Evolutionary conservation across 2,888 invertebrate species (phyloP), one percentile per base, ranked within the genome.

Genomic region (Calameuta filiformis): DNA sequence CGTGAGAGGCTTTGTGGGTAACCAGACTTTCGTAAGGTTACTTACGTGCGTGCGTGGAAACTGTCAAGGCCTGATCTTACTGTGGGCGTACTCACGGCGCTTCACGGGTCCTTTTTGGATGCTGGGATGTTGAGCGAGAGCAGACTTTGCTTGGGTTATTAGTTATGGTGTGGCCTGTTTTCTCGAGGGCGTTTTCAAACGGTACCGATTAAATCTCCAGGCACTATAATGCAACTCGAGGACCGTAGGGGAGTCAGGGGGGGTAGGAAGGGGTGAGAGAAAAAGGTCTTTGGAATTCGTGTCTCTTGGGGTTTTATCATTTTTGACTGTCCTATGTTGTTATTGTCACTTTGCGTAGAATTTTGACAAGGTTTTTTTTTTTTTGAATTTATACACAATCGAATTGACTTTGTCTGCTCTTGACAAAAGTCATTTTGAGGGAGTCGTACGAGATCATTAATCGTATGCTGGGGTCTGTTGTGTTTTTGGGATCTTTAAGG

Each of bases 31-130:
- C 6, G 31, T 56, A 23, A 56, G 23, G 23, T 56, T 56, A 40
- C 40, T 40, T 9, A 23, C 71, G 69, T 35, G 80, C 82, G 80
- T 81, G 83, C 81, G 87, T 88, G 87, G 86, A 83, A 83, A 87
- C 81, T 85, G 85, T 89, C 88, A 88, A 85, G 73, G 79, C 80
- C 80, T 81, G 80, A 84, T 84, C 81, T 56, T 23, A 56, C 40
- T 81, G 86, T 85, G 85, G 87, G 86, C 86, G 87, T 86, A 81
- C 40, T 81, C 76, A 73, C 73, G 77, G 56, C 71, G 56, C 69
- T 31, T 69, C 31, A 34, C 68, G 23, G 69, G 3, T 35, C 76
- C 68, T 34, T 75, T n/a, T 71, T 23, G 35, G 35, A 31, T 35
- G 23, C 31, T 31, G 71, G 31, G 71, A 33, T 33, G 11, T 71